Evolutionary conservation across 2,113 vertebrate genomes (phyloP).

Genomic region (Cygnus atratus): DNA sequence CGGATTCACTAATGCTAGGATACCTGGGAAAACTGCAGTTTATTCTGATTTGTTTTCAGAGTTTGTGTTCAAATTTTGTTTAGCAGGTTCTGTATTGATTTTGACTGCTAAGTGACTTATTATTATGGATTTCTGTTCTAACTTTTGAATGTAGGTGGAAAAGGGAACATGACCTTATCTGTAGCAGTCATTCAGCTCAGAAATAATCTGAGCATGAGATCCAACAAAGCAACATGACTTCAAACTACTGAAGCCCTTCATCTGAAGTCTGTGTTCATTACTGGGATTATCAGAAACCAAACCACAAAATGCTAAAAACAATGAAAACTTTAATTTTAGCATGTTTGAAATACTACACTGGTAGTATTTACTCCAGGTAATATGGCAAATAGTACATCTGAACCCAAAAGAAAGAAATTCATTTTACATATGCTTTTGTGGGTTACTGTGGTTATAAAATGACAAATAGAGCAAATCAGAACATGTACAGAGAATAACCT

Average conservation of each 20-base stretch:
- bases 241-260: neutral
- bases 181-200: neutral
- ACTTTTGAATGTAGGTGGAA: neutral
- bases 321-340: neutral
- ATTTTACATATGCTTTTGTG: neutral
- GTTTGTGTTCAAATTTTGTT: constrained; percentile 25
- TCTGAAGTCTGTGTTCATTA: neutral
- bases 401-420: neutral
- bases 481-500: neutral
- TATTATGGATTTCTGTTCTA: neutral
- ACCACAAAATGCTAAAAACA: neutral
- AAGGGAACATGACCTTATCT: neutral
- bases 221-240: neutral
- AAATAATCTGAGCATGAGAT: neutral
- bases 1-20: neutral
- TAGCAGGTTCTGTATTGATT: constrained; percentile 43
- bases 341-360: neutral
- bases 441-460: neutral
- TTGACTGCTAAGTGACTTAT: constrained; percentile 14
- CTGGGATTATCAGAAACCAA: neutral
- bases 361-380: neutral
- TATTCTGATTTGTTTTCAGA: constrained; percentile 4
- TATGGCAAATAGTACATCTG: neutral
- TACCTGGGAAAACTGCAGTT: constrained; percentile 1
- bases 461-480: neutral